Evolutionary conservation across 2,888 invertebrate species (phyloP), one percentile per base, ranked within the genome.

Genomic region (Drosophila picticornis): DNA sequence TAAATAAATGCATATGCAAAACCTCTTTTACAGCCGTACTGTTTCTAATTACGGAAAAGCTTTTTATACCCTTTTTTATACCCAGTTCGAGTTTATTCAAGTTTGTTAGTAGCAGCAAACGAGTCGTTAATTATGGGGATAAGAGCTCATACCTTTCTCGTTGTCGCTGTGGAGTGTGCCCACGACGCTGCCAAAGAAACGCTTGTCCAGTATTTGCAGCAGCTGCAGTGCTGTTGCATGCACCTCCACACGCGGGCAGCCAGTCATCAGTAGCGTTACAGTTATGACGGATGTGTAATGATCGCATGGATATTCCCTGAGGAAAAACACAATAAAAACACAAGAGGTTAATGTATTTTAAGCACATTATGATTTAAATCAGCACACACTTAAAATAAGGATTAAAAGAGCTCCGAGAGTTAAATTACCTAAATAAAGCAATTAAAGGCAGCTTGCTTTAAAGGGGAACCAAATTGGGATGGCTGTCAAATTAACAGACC

Each of bases 201-300:
- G 95, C 92, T 98, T 97, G 94, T 99, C 99, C 60, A 99, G 94
- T 43, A 98, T 94, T 91, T 99, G 99, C 40, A 99, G 95, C 72
- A 99, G 95, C 91, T 99, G 98, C 62, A 99, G 94, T 0, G 99
- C 99, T 19, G 97, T 97, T 91, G 99, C 98, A 92, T 98, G 97
- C n/a, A 99, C 97, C 46, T 96, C 95, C 40, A 97, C 96, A 32
- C 98, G 95, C 0, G 99, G 98, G 92, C 98, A 98, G 2, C 99
- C 99, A 9, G 98, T 98, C 94, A 98, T 99, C 95, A 99, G 96
- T 53, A 99, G 95, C 0, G 99, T 99, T 43, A 99, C 97, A 93
- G 99, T 99, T 91, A 99, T 98, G 88, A 99, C 97, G 2, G 99
- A 98, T 43, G 98, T 98, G 93, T 99, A 99, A 94, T 99, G 98